Evolutionary conservation across 2,113 vertebrate species (phyloP).

Genomic region (Tachycineta bicolor): DNA sequence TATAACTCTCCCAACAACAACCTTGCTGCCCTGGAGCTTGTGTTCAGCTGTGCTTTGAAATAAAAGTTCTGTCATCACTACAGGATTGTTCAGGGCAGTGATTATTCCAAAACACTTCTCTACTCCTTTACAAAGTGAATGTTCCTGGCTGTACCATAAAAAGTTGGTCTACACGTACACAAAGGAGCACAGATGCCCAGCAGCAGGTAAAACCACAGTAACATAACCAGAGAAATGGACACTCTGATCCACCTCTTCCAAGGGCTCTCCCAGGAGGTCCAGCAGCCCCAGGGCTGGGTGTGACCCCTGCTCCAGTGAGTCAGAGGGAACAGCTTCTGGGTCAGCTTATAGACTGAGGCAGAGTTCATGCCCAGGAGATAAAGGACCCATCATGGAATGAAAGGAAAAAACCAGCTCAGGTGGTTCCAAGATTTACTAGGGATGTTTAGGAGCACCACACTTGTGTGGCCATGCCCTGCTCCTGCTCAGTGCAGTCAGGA

Average conservation of each 20-base stretch:
- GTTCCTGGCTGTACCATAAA: background rate
- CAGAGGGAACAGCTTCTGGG: background rate
- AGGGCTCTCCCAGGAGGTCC: background rate
- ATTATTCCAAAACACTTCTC: background rate
- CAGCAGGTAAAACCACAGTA: background rate
- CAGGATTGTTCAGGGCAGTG: background rate
- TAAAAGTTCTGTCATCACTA: background rate
- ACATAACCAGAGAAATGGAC: background rate
- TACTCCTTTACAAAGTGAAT: background rate
- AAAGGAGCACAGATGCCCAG: background rate
- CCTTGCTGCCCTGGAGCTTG: background rate
- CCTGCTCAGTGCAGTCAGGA: background rate
- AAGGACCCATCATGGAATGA: background rate
- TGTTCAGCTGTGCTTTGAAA: background rate
- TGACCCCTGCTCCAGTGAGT: fast-evolving
- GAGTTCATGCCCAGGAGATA: background rate
- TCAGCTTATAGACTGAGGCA: background rate
- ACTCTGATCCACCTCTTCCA: background rate
- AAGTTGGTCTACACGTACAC: background rate
- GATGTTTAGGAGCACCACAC: background rate
- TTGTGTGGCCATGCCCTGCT: background rate
- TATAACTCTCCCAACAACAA: background rate
- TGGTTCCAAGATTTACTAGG: background rate
- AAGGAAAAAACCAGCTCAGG: background rate
- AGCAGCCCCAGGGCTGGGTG: background rate